Evolutionary conservation across 2,113 vertebrate genomes (phyloP).

Genomic region (Cyphomyrus plagiostoma): DNA sequence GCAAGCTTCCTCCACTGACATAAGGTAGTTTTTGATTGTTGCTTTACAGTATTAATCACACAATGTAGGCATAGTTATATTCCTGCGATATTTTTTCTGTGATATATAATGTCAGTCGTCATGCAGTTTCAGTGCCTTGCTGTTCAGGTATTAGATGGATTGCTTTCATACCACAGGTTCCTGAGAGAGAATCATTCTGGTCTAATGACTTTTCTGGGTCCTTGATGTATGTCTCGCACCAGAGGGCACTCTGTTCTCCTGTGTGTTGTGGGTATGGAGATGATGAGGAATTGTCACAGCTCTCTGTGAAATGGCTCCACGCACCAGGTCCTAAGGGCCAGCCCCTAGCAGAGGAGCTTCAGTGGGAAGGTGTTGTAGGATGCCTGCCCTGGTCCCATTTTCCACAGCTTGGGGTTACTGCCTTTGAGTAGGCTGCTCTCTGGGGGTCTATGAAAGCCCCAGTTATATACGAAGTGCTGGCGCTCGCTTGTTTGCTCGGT

Average conservation of each 20-base stretch:
- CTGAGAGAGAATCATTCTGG: slow-evolving; percentile 35
- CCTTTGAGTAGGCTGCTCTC: neutral
- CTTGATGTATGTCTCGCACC: slow-evolving; percentile 52
- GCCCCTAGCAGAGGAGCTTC: slow-evolving; percentile 25
- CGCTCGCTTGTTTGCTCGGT: neutral
- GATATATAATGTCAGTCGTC: neutral
- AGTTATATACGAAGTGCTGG: neutral
- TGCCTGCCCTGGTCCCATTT: slow-evolving; percentile 34
- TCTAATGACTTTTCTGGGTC: slow-evolving; percentile 51
- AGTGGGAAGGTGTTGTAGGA: neutral
- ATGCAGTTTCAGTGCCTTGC: slow-evolving; percentile 9
- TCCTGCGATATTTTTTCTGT: neutral
- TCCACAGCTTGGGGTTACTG: slow-evolving; percentile 37
- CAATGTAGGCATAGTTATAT: neutral
- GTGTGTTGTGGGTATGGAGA: slow-evolving; percentile 54
- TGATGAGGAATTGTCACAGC: slow-evolving; percentile 58
- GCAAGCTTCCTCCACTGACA: neutral
- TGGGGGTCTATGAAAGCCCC: neutral
- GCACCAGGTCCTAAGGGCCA: slow-evolving; percentile 30
- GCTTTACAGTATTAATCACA: neutral
- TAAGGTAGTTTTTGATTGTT: neutral
- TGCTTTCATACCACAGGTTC: slow-evolving; percentile 22
- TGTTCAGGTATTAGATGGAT: slow-evolving; percentile 18
- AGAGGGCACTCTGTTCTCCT: slow-evolving; percentile 52
- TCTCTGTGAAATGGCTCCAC: neutral